Evolutionary conservation across 2,113 vertebrate genomes (phyloP), one percentile per base, ranked within the genome.

Genomic region (Lates calcarifer): DNA sequence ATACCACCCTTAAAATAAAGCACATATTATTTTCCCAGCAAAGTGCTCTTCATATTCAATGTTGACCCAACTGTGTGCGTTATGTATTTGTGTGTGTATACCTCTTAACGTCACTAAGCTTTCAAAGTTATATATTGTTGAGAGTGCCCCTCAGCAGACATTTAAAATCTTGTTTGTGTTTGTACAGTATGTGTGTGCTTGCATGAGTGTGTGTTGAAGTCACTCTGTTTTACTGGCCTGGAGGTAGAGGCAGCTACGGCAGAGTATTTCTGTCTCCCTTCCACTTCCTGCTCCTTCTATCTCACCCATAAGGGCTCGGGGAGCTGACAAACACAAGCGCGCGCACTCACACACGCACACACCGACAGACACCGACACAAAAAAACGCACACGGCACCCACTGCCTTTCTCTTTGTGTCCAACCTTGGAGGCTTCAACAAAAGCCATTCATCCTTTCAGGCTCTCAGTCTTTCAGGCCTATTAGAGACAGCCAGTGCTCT

Each of bases 381-480:
- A 72, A 61, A 77, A 51, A 80, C 70, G 78, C 68, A 81, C 65
- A 82, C 22, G 31, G 74, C 73, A 83, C 65, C 62, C 77, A 66
- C 74, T 78, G 79, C 79, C 77, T 58, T 81, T 82, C 87, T 84
- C 83, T 92, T 89, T 91, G 88, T 92, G 84, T 86, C 80, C 80
- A 89, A 84, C 85, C 83, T 90, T 77, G 77, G 74, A 91, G 71
- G 86, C 84, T 91, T 80, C 74, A 93, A 91, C 90, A 92, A 94
- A 94, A 91, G 90, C 90, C 80, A 87, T 91, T 93, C 90, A 91
- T 92, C 87, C 89, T 87, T 91, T 91, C 82, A 83, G 79, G 77
- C 85, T 82, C 63, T 87, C 74, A 33, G 77, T 85, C 87, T 92
- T 87, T 92, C 85, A 87, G 87, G 66, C 87, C 77, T 84, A 87